These are phyloP conservation scores for Epicampocera succincta DNA, from an alignment of 2,888 invertebrate species.

Conservation along the genomic window DNA sequence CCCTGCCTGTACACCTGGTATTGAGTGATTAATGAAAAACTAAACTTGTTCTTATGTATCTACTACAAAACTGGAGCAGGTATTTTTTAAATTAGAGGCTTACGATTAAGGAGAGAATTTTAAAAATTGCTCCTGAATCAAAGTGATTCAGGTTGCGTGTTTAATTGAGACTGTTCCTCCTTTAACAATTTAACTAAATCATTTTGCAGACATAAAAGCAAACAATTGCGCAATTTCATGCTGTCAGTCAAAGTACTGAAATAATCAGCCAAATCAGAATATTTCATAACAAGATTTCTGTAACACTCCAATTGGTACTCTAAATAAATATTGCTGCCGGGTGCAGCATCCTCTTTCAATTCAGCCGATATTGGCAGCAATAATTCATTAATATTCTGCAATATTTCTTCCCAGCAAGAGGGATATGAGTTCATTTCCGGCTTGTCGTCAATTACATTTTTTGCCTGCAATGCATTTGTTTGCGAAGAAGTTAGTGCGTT, in stretches of 20 bases:
- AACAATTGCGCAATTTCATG: conserved; percentile 72
- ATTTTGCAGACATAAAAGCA: conserved; percentile 77
- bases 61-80: no score
- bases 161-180: conserved; percentile 47
- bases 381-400: conserved; percentile 43
- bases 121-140: no score
- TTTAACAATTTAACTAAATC: conserved; percentile 75
- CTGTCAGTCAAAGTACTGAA: conserved; percentile 58
- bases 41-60: no score
- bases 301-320: conserved; percentile 76
- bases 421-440: not conserved
- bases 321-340: conserved; percentile 71
- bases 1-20: no score
- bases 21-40: no score
- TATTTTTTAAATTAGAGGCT: no score
- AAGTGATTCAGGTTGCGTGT: not conserved
- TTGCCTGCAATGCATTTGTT: not conserved
- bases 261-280: conserved; percentile 46
- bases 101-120: no score
- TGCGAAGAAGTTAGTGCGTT: conserved; percentile 31
- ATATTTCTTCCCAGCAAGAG: conserved; percentile 48
- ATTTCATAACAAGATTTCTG: conserved; percentile 70
- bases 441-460: no score
- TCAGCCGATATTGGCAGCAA: conserved; percentile 74
- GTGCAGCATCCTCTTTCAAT: conserved; percentile 73